phyloP scores from a whole-genome alignment of 2,888 invertebrate genomes.

The Axea sp. region DNA sequence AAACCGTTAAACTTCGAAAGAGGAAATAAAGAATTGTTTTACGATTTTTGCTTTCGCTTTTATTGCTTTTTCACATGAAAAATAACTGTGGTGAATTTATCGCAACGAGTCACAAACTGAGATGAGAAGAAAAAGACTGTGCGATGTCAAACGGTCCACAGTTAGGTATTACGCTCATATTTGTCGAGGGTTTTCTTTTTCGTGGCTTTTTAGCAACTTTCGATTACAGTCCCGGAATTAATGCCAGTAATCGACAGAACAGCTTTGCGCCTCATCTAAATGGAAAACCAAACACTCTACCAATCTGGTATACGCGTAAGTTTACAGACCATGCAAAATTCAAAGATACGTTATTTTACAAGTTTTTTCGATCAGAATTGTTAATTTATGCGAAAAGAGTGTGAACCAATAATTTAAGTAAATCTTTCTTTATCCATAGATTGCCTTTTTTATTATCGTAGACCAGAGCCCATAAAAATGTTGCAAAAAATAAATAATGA shows the following conservation, averaged over 20 bases:
- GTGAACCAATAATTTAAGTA: too few relatives aligned
- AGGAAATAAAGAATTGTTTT: background rate
- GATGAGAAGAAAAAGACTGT: conserved; percentile 10
- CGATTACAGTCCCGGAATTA: conserved; percentile 79
- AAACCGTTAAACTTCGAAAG: conserved; percentile 6
- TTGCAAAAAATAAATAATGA: too few relatives aligned
- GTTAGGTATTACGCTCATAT: conserved; percentile 73
- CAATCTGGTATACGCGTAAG: conserved; percentile 73
- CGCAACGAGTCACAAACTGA: conserved; percentile 10
- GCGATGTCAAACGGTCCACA: conserved; percentile 64
- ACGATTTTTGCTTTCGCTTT: background rate
- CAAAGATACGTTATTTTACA: background rate
- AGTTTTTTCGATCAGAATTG: too few relatives aligned
- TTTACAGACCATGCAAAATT: conserved; percentile 44
- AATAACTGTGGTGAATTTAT: conserved; percentile 14
- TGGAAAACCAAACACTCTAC: conserved; percentile 70
- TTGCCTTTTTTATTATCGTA: too few relatives aligned
- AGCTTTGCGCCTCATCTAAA: conserved; percentile 74
- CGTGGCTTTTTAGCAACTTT: conserved; percentile 78
- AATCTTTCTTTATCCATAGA: too few relatives aligned
- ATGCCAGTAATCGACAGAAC: conserved; percentile 77
- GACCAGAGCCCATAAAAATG: too few relatives aligned
- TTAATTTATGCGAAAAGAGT: too few relatives aligned
- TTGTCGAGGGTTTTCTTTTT: conserved; percentile 77
- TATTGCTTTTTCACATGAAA: background rate